Evolutionary conservation across 2,113 vertebrate genomes (phyloP), one percentile per base, ranked within the genome.

Genomic region (Pseudopipra pipra): DNA sequence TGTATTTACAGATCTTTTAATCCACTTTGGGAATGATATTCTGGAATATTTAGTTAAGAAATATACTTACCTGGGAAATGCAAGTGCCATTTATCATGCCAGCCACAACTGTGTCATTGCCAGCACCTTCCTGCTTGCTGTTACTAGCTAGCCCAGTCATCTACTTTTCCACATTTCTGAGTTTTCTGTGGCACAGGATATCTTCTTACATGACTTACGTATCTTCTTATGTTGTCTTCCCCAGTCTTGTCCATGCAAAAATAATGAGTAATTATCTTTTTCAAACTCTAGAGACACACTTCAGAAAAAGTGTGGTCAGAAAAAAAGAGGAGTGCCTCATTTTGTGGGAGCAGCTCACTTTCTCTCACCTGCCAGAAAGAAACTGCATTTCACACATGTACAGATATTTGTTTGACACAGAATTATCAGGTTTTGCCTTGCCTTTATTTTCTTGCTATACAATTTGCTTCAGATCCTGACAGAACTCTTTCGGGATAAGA

Each of bases 401-500:
- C 17, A 52, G 14, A 16, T 52, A 74, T 86, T 88, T 75, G 24
- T 83, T 71, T 44, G 30, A 74, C 22, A 35, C 15, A 37, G 68
- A 63, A 47, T 67, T 81, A 81, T 22, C 0, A 0, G 71, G 55
- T 72, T 62, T 77, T 89, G 37, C 10, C 41, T 84, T 84, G 47
- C 33, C 20, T 89, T 65, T 49, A 65, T 72, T 92, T 91, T 77
- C 46, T 70, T 87, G 27, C 35, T 44, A 12, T 61, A 33, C 56
- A 61, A 68, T 62, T 87, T 87, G 20, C 74, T 85, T 89, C 58
- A 82, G 28, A 78, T 31, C 68, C 70, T 85, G 41, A 61, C 31
- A 52, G 41, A 67, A 47, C 17, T 65, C 28, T 67, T 81, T 51
- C 0, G 0, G 47, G 11, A 63, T 31, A 87, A 56, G 61, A 89